Base-by-base conservation (phyloP, 2,888 invertebrate species). In the Caenorhabditis wallacei region DNA sequence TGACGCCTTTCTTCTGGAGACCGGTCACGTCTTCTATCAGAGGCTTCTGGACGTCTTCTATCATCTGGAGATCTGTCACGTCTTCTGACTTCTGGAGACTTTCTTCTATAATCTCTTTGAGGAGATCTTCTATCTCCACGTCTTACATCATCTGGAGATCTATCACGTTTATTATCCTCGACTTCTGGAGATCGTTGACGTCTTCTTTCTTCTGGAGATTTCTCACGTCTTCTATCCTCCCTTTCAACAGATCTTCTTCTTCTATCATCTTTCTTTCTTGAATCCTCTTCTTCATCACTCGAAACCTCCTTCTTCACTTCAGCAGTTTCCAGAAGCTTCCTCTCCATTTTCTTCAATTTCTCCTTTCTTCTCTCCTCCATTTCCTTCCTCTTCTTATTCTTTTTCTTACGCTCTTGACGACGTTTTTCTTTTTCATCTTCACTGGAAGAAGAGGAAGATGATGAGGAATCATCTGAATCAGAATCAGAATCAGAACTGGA, bases 361-460 rank as follows among this genome's bases (percentile, higher is more conserved):
- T 78, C 68, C 57, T 78, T 68, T 48, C 59, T 64, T 57, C 64
- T 68, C 24, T 72, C 66, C 22, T 83, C 80, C 63, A 56, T 68
- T 46, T 59, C 75, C 22, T 84, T 82, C 43, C 46, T n/a, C 43
- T 79, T 69, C 54, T 57, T 81, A 51, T 83, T 72, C 51, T 69
- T 69, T 43, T 53, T 54, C 40, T 57, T 71, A 16, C 37, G 56
- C 35, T 56, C 22, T 18, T 16, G 64, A 26, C 54, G 46, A 13
- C 22, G 51, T 53, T 76, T 84, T 30, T 70, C 64, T 54, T 72
- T 72, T 35, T 86, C 82, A 37, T 81, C 80, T 57, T 84, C 84
- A 70, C 75, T 64, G 7, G 84, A 84, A 18, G 79, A 63, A 1
- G 56, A 71, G 18, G 76, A 74, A 0, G 40, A 57, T 16, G 40